Conservation (phyloP, 2,113 vertebrate species). For the Notechis scutatus region DNA sequence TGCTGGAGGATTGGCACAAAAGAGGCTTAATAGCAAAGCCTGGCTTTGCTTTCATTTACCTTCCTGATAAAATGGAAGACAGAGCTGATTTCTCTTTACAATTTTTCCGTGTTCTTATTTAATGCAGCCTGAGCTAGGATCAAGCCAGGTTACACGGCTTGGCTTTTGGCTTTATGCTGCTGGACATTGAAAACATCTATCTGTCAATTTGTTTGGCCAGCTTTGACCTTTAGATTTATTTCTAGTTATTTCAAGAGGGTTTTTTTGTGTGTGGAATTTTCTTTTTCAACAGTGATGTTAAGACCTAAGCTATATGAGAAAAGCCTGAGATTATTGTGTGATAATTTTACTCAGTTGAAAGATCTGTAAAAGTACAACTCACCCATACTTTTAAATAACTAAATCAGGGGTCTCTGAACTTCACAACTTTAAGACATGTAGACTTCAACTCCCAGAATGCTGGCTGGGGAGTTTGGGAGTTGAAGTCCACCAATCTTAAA, state of each 20-base stretch:
- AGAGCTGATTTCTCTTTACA: not conserved
- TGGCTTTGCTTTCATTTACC: not conserved
- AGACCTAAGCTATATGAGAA: not conserved
- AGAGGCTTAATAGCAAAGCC: not conserved
- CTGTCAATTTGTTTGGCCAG: not conserved
- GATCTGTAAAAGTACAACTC: not conserved
- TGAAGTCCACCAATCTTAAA: not conserved
- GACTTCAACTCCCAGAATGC: not conserved
- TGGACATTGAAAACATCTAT: not conserved
- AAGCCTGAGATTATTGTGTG: no score
- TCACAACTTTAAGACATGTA: not conserved
- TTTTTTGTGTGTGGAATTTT: not conserved
- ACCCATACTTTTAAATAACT: not conserved
- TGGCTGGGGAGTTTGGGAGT: not conserved
- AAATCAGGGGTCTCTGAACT: not conserved
- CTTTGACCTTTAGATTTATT: not conserved
- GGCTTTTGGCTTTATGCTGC: not conserved
- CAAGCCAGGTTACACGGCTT: not conserved
- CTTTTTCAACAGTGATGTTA: not conserved
- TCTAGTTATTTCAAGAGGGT: not conserved
- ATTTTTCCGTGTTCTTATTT: not conserved
- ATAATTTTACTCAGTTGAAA: not conserved
- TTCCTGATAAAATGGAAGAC: not conserved
- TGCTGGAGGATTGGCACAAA: not conserved
- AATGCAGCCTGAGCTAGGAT: constrained; percentile 3